These are phyloP conservation scores for Amphilophus citrinellus DNA, from an alignment of 2,113 vertebrate genomes.

Conservation along the genomic window DNA sequence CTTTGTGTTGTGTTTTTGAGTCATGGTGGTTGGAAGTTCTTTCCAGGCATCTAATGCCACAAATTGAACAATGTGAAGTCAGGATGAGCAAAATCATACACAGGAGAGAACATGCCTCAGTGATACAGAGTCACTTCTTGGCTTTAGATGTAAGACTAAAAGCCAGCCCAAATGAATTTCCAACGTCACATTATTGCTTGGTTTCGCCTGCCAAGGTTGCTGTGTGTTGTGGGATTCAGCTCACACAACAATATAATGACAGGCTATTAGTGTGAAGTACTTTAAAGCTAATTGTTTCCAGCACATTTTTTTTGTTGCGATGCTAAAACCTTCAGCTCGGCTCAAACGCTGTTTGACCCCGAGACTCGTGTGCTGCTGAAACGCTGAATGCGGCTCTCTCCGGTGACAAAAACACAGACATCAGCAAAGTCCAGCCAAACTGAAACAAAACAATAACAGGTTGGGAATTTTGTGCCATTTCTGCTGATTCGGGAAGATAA, in stretches of 20 bases:
- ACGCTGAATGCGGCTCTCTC: background rate
- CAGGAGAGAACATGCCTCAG: background rate
- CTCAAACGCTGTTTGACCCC: background rate
- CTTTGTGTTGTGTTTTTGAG: background rate
- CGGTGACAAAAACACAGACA: conserved; percentile 14
- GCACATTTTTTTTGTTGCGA: background rate
- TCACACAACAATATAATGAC: conserved; percentile 11
- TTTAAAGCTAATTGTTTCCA: conserved; percentile 16
- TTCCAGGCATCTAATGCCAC: background rate
- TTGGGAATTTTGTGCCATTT: background rate
- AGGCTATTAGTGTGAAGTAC: background rate
- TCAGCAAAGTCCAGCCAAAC: conserved; percentile 21
- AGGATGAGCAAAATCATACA: background rate
- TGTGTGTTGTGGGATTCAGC: background rate
- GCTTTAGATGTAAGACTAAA: background rate
- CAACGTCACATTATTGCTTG: conserved; percentile 1
- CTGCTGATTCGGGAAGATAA: background rate
- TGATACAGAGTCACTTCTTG: background rate
- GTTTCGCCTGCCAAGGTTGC: background rate
- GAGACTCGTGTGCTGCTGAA: conserved; percentile 30
- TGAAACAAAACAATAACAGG: background rate
- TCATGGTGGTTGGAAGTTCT: background rate
- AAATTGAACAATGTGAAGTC: background rate
- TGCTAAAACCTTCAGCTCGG: background rate
- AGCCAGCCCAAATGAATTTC: background rate